phyloP scores from a whole-genome alignment of 2,113 vertebrate species.

The Setophaga coronata region DNA sequence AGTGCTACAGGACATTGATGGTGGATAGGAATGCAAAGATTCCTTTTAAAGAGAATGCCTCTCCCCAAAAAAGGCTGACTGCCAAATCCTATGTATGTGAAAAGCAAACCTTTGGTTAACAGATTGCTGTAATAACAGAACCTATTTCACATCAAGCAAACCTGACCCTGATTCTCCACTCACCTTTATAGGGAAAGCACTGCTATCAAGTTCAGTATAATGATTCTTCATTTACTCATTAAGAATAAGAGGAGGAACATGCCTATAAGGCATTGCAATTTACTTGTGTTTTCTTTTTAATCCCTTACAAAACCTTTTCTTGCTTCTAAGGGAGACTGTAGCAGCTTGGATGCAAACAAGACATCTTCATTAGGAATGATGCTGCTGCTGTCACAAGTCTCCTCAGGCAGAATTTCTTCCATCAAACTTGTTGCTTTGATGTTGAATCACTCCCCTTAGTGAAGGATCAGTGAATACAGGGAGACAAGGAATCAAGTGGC shows the following conservation, averaged over 20 bases:
- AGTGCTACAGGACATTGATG: not conserved
- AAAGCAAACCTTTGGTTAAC: not conserved
- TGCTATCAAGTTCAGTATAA: not conserved
- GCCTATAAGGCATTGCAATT: not conserved
- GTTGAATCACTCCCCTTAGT: not conserved
- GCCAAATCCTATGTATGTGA: not conserved
- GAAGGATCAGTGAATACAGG: not conserved
- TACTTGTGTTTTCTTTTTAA: not conserved
- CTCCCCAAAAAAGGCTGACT: not conserved
- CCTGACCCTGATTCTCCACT: not conserved
- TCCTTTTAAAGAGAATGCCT: not conserved
- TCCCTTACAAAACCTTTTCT: not conserved
- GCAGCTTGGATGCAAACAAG: not conserved
- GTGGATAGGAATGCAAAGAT: not conserved
- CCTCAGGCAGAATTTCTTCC: constrained; percentile 10
- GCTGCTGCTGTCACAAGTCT: not conserved
- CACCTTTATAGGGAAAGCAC: not conserved
- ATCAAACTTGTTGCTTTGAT: constrained; percentile 26
- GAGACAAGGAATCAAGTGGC: not conserved
- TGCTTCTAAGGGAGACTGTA: not conserved
- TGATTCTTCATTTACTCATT: not conserved
- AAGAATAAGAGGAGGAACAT: not conserved
- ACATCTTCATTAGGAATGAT: not conserved
- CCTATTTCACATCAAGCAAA: not conserved
- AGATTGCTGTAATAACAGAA: not conserved